These are phyloP conservation scores for Girardia tigrina DNA, from an alignment of 2,888 invertebrate species.

Conservation along the genomic window DNA sequence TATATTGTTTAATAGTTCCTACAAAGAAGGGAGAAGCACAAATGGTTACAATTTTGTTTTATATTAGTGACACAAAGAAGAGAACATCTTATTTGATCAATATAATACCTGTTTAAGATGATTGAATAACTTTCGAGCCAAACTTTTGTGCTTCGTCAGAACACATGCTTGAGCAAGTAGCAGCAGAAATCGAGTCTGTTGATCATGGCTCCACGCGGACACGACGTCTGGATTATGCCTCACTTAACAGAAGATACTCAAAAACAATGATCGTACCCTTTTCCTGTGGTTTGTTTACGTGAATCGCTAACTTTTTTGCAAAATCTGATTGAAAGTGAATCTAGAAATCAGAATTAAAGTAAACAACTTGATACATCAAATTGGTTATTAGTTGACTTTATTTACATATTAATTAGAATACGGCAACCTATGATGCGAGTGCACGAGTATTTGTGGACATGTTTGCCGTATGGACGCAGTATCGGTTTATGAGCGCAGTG, in stretches of 20 bases:
- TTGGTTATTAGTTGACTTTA: too few relatives aligned
- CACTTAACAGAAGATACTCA: too few relatives aligned
- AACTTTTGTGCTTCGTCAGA: not conserved
- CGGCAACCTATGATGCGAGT: too few relatives aligned
- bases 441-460: too few relatives aligned
- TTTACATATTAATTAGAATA: too few relatives aligned
- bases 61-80: not conserved
- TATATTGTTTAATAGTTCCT: too few relatives aligned
- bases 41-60: too few relatives aligned
- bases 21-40: too few relatives aligned
- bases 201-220: not conserved
- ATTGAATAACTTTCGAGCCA: not conserved
- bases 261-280: not conserved
- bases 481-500: too few relatives aligned
- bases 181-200: not conserved
- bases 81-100: not conserved
- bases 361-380: too few relatives aligned
- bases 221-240: not conserved
- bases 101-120: not conserved
- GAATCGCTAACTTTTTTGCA: not conserved
- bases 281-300: not conserved
- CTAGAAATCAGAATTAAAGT: too few relatives aligned
- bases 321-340: not conserved
- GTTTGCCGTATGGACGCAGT: too few relatives aligned
- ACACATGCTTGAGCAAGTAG: not conserved